Percentiles rank a stretch among this genome's conserved stretches.
These are phyloP conservation scores for Malaclemys terrapin DNA, from an alignment of 2,113 vertebrate genomes.

Conservation along the genomic window DNA sequence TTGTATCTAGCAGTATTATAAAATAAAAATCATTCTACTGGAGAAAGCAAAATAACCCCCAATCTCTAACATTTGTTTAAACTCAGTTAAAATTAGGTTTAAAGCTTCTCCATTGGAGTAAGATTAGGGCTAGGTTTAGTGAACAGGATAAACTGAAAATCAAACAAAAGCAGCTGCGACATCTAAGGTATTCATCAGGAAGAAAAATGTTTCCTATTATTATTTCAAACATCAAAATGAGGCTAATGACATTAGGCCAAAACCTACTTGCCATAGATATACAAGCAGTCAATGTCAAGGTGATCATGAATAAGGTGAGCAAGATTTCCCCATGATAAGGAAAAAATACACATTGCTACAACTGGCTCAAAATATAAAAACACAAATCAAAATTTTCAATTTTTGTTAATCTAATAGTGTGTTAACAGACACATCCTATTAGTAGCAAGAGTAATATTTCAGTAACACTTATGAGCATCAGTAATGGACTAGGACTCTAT, in stretches of 20 bases:
- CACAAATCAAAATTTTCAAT: neutral
- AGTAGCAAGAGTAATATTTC: neutral
- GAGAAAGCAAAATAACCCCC: neutral
- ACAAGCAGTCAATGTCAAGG: neutral
- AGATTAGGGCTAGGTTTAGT: neutral
- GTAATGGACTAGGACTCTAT: neutral
- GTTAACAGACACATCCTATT: neutral
- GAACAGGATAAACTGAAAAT: neutral
- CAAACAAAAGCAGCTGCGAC: neutral
- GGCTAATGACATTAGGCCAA: neutral
- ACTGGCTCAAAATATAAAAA: neutral
- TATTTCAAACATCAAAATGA: neutral
- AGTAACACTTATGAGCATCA: neutral
- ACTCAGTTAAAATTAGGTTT: neutral
- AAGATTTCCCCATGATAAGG: neutral
- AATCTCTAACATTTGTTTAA: neutral
- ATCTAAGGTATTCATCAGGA: accelerated
- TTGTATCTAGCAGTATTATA: neutral
- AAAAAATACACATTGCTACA: neutral
- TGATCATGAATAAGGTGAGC: neutral
- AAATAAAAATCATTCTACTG: neutral
- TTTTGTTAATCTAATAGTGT: neutral
- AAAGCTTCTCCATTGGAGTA: neutral
- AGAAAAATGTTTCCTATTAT: neutral
- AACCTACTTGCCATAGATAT: neutral